Percentiles rank a stretch among this genome's conserved stretches.
Evolutionary conservation across 2,888 invertebrate species (phyloP).

Genomic region (Ochropleura plecta): DNA sequence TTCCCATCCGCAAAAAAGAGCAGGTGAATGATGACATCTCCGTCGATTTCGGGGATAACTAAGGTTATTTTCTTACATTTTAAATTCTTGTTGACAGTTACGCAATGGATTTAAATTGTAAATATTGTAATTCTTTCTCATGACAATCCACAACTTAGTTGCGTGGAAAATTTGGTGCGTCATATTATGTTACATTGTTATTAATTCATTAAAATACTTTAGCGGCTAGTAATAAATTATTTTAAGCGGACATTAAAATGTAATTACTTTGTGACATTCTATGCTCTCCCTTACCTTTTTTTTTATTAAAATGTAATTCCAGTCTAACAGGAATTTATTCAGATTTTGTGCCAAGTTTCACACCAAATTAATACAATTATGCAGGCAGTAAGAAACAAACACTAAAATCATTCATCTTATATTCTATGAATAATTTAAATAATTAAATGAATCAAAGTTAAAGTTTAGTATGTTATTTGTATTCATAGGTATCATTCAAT

Average conservation of each 20-base stretch:
- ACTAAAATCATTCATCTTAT: slow-evolving; percentile 1
- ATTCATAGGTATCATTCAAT: slow-evolving; percentile 5
- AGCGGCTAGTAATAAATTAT: slow-evolving; percentile 10
- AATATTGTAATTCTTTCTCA: not conserved
- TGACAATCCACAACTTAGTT: slow-evolving; percentile 1
- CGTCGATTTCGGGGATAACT: too few relatives aligned
- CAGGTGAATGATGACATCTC: too few relatives aligned
- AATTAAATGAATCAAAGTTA: not conserved
- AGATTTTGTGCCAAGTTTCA: slow-evolving; percentile 6
- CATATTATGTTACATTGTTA: slow-evolving; percentile 19
- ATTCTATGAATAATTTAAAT: slow-evolving; percentile 29
- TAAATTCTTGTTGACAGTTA: not conserved
- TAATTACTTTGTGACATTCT: slow-evolving; percentile 25
- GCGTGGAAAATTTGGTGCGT: not conserved
- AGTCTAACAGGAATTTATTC: not conserved
- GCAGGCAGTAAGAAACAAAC: not conserved
- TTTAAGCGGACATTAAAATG: slow-evolving; percentile 1
- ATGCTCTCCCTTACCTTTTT: slow-evolving; percentile 7
- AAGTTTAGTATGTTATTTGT: slow-evolving; percentile 6
- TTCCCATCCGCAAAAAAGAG: too few relatives aligned
- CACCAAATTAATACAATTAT: not conserved
- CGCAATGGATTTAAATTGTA: too few relatives aligned
- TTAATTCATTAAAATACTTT: slow-evolving; percentile 36
- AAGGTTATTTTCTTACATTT: too few relatives aligned
- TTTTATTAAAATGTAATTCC: slow-evolving; percentile 10